Evolutionary conservation across 23 tunicate species (phyloP), one percentile per base, ranked within the genome.

Genomic region (Trididemnum clinides): DNA sequence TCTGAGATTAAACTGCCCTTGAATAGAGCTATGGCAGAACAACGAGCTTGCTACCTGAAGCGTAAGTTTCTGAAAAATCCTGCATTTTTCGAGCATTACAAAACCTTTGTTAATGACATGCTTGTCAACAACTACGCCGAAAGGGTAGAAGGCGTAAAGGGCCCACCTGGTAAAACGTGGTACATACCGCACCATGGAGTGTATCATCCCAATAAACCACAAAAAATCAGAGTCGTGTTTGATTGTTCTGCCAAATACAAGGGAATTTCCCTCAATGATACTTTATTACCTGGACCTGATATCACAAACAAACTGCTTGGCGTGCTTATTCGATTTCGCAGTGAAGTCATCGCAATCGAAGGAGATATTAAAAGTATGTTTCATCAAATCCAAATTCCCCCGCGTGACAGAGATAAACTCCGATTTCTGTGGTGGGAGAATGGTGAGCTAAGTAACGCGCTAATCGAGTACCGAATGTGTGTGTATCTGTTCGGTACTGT

Each of bases 121-220:
- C 79, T 87, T 10, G 50, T 21, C 23, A 77, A 78, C 23, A 77
- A 78, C 22, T 86, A 62, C 33, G 90, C 84, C 25, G 90, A 86
- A 86, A 78, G 19, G 33, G 90, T 86, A 10, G 28, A 33, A 1
- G 34, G 54, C 33, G 20, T 62, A 49, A 77, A 27, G 10, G n/a
- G n/a, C n/a, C 6, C 28, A 1, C 12, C 3, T 19, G 84, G 84
- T 7, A 78, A 57, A 78, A 37, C 70, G 1, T 78, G 90, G 90
- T 86, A 63, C 39, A 25, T 77, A 15, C 81, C 82, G 28, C 90
- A 86, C 28, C 90, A 86, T 51, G 90, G 84, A 7, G 90, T 86
- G 64, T 64, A 86, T 34, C 90, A 77, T 50, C 77, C 77, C 10
- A 71, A 78, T 3, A 86, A 78, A 73, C 87, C 87, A 25, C 78